These are phyloP conservation scores for Phylloscopus collybita DNA, from an alignment of 2,797 vertebrate genomes.

Conservation along the genomic window DNA sequence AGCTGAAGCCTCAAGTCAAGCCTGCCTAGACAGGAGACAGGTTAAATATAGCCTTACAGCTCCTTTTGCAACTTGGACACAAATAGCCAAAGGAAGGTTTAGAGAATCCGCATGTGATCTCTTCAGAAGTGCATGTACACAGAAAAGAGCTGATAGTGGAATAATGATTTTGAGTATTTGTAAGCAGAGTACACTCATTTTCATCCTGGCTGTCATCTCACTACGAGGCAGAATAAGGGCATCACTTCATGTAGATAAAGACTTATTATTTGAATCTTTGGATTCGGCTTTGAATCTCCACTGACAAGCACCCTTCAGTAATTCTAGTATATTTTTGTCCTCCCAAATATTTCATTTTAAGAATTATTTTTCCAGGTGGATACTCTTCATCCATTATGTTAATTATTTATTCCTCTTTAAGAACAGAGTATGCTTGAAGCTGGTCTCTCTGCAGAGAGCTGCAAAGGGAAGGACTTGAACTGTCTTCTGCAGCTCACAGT, in stretches of 20 bases:
- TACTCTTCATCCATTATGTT: background rate
- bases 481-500: background rate
- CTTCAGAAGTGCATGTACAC: background rate
- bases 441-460: background rate
- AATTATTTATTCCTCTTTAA: conserved; percentile 7
- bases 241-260: background rate
- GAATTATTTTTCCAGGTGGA: background rate
- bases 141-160: background rate
- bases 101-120: background rate
- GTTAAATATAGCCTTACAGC: background rate
- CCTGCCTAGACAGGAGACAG: background rate
- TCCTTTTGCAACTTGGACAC: background rate
- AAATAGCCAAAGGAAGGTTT: background rate
- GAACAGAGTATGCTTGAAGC: background rate
- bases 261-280: background rate
- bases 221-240: background rate
- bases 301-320: background rate
- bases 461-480: background rate
- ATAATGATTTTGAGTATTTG: background rate
- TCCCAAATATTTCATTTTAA: background rate
- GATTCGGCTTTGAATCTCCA: background rate
- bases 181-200: background rate
- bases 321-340: background rate
- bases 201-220: background rate
- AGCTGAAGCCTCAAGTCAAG: background rate